Evolutionary conservation across 1,140 invertebrate species (phyloP), one percentile per base, ranked within the genome.

Genomic region (Bombus consobrinus): DNA sequence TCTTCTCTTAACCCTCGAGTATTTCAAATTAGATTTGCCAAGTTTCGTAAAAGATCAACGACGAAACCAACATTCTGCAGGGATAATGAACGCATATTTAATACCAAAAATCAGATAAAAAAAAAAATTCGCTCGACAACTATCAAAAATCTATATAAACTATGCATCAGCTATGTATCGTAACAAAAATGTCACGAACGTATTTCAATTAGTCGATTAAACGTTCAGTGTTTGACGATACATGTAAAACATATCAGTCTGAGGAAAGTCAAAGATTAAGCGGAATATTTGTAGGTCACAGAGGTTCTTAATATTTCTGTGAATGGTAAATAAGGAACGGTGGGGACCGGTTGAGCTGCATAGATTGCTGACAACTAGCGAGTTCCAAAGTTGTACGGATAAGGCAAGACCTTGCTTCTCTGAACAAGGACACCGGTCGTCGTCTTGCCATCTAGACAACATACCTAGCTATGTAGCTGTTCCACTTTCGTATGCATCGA

Each of bases 401-500:
- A 85, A 87, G 81, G 85, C 62, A 79, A 83, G 81, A 68, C 75
- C 75, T 78, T 79, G 74, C n/a, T 68, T 84, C 39, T 71, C 82
- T 66, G 66, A 74, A 78, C 32, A 80, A 89, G 82, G 86, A 87
- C 83, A 81, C 66, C 37, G 59, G 73, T 34, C 59, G 81, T 47
- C 53, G 74, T 83, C 77, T 87, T 87, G 69, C 75, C 62, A 80
- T 72, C 25, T 57, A 84, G 82, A 83, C 74, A 39, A 78, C 64
- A 66, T 43, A 59, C 66, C 41, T 71, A 74, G 43, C 64, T 47
- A 32, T 47, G 47, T 25, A 79, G 47, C 71, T 68, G 88, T 71
- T 84, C 90, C 88, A 92, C 91, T 92, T 91, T 86, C 88, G 37
- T 85, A 87, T 81, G 80, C 80, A 88, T 88, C 73, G 82, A 89